phyloP scores from a whole-genome alignment of 2,797 vertebrate species.

The Sparus aurata region DNA sequence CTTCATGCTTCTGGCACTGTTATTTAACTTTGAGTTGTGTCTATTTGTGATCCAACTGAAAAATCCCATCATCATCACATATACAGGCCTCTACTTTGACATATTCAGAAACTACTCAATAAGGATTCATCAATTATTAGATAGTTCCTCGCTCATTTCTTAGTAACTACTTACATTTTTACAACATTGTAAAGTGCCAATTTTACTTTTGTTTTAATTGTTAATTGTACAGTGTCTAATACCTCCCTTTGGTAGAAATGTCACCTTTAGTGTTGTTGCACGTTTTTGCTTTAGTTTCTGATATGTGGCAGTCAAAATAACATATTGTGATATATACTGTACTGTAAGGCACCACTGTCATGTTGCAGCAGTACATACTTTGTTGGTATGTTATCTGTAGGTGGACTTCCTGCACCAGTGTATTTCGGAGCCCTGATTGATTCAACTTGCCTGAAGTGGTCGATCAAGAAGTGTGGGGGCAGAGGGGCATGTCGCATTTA shows the following conservation, averaged over 20 bases:
- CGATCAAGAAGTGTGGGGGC: slow-evolving; percentile 85
- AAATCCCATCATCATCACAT: too few species aligned
- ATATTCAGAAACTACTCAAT: too few species aligned
- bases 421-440: slow-evolving; percentile 93
- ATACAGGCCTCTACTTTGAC: too few species aligned
- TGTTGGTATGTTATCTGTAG: slow-evolving; percentile 71
- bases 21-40: too few species aligned
- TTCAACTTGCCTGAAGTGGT: slow-evolving; percentile 92
- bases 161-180: too few species aligned
- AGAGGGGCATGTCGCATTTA: slow-evolving; percentile 91
- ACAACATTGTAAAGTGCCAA: too few species aligned
- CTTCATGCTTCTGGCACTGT: too few species aligned
- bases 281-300: neutral
- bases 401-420: slow-evolving; percentile 93
- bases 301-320: neutral
- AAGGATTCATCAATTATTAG: too few species aligned
- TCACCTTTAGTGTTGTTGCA: neutral
- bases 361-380: neutral
- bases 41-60: too few species aligned
- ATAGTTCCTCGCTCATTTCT: too few species aligned
- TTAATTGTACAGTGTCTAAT: neutral
- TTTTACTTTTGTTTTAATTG: neutral
- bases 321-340: neutral
- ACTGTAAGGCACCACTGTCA: neutral
- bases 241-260: neutral